A percentile compares a stretch with the other conserved stretches of the same genome.
phyloP scores from a whole-genome alignment of 2,113 vertebrate genomes.

The Pitta sordida region DNA sequence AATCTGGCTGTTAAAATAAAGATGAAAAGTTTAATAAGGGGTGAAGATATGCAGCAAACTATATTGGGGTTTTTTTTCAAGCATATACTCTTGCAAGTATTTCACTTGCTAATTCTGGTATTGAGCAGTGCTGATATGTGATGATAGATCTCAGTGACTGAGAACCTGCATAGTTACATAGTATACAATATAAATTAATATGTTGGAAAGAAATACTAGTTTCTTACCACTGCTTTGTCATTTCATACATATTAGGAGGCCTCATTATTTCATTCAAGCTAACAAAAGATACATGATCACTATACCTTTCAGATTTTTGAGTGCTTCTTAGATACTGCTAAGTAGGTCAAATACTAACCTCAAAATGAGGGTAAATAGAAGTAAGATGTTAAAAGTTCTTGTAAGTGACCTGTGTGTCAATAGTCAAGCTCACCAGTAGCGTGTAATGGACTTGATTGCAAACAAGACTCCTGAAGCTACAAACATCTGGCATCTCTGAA shows the following conservation, averaged over 20 bases:
- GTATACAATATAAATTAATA: background rate
- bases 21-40: background rate
- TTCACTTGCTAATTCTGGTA: background rate
- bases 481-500: background rate
- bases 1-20: background rate
- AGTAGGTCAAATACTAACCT: background rate
- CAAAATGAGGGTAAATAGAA: background rate
- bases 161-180: background rate
- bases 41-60: background rate
- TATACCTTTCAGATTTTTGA: background rate
- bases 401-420: background rate
- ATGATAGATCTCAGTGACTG: background rate
- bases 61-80: accelerated
- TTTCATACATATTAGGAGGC: background rate
- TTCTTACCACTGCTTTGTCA: background rate
- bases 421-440: background rate
- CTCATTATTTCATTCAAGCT: background rate
- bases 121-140: background rate
- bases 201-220: background rate
- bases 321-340: background rate
- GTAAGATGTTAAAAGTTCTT: background rate
- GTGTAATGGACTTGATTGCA: background rate
- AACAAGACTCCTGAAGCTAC: background rate
- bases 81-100: background rate
- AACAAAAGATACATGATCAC: background rate